Conservation (phyloP, 2,888 invertebrate species). For the Ditula angustiorana region DNA sequence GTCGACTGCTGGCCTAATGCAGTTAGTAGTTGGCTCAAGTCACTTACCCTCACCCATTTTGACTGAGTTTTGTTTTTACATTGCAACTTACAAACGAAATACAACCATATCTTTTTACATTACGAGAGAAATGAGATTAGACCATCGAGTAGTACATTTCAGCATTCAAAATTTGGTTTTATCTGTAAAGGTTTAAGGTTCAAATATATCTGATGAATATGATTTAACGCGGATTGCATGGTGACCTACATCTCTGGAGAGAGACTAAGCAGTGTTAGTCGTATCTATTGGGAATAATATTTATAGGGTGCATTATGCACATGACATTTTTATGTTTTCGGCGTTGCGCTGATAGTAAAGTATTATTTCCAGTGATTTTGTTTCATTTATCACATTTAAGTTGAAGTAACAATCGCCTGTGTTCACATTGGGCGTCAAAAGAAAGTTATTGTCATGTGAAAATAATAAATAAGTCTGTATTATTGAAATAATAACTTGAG, state of each 20-base stretch:
- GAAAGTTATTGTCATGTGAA: no score
- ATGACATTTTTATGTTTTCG: slow-evolving; percentile 83
- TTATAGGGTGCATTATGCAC: slow-evolving; percentile 83
- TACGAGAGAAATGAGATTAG: slow-evolving; percentile 39
- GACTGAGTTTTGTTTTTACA: slow-evolving; percentile 46
- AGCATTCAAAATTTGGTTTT: slow-evolving; percentile 55
- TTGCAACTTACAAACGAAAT: slow-evolving; percentile 34
- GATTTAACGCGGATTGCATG: slow-evolving; percentile 61
- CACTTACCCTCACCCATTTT: slow-evolving; percentile 56
- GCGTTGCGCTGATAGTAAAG: slow-evolving; percentile 70
- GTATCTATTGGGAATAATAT: slow-evolving; percentile 79
- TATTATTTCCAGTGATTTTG: slow-evolving; percentile 59
- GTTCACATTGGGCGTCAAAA: no score
- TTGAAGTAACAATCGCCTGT: neutral
- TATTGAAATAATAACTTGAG: no score
- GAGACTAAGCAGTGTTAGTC: slow-evolving; percentile 74
- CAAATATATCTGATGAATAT: slow-evolving; percentile 52
- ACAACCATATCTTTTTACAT: slow-evolving; percentile 18
- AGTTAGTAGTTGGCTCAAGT: slow-evolving; percentile 71
- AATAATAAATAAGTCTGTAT: no score
- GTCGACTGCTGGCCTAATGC: slow-evolving; percentile 73
- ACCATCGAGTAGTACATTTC: neutral
- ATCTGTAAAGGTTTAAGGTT: slow-evolving; percentile 51
- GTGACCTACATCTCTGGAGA: slow-evolving; percentile 83
- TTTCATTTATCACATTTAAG: slow-evolving; percentile 53